These are phyloP conservation scores for Brachyhypopomus occidentalis DNA, from an alignment of 2,113 vertebrate genomes.

Conservation along the genomic window DNA sequence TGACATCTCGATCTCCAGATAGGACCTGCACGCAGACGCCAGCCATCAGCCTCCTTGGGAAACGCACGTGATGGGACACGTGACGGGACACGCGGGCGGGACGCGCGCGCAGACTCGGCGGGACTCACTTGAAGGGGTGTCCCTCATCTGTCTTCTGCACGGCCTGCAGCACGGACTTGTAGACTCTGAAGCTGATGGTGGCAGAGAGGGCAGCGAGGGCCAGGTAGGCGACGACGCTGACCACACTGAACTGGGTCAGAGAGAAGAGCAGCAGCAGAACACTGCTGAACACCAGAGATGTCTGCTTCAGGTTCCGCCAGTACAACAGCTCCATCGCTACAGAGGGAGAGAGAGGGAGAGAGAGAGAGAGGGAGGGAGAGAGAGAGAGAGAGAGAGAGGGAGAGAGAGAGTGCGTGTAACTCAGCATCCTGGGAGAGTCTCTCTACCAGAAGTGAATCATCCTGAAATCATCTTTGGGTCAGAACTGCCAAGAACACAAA, in stretches of 20 bases:
- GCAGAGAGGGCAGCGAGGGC: slow-evolving; percentile 93
- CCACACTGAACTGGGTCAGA: slow-evolving; percentile 98
- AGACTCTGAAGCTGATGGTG: slow-evolving; percentile 99
- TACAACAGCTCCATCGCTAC: slow-evolving; percentile 95
- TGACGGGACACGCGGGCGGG: neutral
- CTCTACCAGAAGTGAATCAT: neutral
- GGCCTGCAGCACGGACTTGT: slow-evolving; percentile 98
- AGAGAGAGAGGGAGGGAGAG: neutral
- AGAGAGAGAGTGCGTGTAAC: neutral
- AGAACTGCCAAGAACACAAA: neutral
- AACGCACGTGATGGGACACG: neutral
- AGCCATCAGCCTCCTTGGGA: neutral
- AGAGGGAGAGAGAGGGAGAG: slow-evolving; percentile 7
- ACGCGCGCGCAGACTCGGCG: neutral
- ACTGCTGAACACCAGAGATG: slow-evolving; percentile 91
- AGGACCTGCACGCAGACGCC: slow-evolving; percentile 76
- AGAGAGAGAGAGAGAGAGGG: neutral
- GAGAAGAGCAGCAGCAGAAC: slow-evolving; percentile 95
- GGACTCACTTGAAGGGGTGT: slow-evolving; percentile 94
- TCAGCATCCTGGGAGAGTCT: neutral
- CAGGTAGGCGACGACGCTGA: slow-evolving; percentile 96
- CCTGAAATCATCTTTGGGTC: neutral
- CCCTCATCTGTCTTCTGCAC: slow-evolving; percentile 99
- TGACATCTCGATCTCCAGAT: slow-evolving; percentile 93
- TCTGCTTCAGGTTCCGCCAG: slow-evolving; percentile 98